Evolutionary conservation across 2,113 vertebrate genomes (phyloP).

Genomic region (Caloenas nicobarica): DNA sequence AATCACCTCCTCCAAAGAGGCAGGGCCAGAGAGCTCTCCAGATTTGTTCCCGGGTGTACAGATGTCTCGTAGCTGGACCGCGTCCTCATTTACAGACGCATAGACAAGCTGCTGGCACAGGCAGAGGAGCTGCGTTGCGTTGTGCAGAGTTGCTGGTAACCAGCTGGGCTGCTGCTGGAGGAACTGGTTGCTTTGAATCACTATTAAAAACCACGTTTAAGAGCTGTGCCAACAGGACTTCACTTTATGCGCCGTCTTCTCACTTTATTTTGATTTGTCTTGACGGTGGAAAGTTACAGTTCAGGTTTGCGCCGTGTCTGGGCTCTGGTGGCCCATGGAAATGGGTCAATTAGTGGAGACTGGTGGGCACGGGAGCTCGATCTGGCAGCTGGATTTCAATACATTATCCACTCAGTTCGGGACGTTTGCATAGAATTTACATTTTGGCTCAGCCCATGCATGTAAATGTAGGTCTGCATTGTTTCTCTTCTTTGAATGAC

Average conservation of each 20-base stretch:
- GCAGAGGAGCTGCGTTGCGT: fast-evolving
- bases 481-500: constrained; percentile 37
- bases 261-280: neutral
- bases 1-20: neutral
- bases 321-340: neutral
- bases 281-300: neutral
- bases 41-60: neutral
- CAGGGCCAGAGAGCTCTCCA: neutral
- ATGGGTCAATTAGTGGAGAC: neutral
- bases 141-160: neutral
- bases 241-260: neutral
- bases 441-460: neutral
- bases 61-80: fast-evolving
- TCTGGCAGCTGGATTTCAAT: constrained; percentile 22
- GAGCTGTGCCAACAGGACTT: neutral
- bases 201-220: neutral
- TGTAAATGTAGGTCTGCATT: constrained; percentile 37
- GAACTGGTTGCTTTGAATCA: neutral
- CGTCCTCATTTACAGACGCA: neutral
- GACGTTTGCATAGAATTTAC: constrained; percentile 29
- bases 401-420: neutral
- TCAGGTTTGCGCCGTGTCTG: neutral
- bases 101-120: neutral
- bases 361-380: neutral
- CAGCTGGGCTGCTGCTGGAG: neutral